phyloP scores from a whole-genome alignment of 2,797 vertebrate species.

The Leptodactylus fallax region DNA sequence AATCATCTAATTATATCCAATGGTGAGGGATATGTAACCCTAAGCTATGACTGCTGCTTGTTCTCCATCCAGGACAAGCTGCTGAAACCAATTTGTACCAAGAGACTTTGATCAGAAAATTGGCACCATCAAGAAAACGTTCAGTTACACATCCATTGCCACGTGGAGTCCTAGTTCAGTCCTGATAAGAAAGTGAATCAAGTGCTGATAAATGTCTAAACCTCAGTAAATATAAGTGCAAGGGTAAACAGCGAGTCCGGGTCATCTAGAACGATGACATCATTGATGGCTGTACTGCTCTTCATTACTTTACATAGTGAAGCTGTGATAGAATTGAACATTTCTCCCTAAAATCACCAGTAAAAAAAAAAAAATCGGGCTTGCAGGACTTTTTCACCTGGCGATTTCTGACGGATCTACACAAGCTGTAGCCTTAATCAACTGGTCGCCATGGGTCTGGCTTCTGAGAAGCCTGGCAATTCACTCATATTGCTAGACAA shows the following conservation, averaged over 20 bases:
- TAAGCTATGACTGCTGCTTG: slow-evolving; percentile 31
- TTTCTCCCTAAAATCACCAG: too few relatives aligned
- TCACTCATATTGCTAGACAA: too few relatives aligned
- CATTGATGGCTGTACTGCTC: not conserved
- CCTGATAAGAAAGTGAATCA: slow-evolving; percentile 45
- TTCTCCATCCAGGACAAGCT: slow-evolving; percentile 3
- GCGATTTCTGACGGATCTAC: too few relatives aligned
- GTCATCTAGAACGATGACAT: not conserved
- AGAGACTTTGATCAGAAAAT: slow-evolving; percentile 52
- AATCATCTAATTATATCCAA: slow-evolving; percentile 49
- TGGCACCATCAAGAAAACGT: not conserved
- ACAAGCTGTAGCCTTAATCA: too few relatives aligned
- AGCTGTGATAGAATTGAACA: too few relatives aligned
- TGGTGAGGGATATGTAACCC: slow-evolving; percentile 15
- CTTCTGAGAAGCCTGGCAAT: too few relatives aligned
- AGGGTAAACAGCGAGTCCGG: not conserved
- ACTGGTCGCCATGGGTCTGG: too few relatives aligned
- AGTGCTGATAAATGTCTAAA: not conserved
- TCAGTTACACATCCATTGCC: slow-evolving; percentile 20
- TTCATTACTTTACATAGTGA: not conserved
- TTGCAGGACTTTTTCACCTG: too few relatives aligned
- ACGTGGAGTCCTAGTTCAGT: slow-evolving; percentile 25
- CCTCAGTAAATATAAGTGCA: not conserved
- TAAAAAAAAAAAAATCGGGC: too few relatives aligned
- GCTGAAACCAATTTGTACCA: slow-evolving; percentile 38